Conservation (phyloP, 2,888 invertebrate species). For the Brachyopa scutellaris region DNA sequence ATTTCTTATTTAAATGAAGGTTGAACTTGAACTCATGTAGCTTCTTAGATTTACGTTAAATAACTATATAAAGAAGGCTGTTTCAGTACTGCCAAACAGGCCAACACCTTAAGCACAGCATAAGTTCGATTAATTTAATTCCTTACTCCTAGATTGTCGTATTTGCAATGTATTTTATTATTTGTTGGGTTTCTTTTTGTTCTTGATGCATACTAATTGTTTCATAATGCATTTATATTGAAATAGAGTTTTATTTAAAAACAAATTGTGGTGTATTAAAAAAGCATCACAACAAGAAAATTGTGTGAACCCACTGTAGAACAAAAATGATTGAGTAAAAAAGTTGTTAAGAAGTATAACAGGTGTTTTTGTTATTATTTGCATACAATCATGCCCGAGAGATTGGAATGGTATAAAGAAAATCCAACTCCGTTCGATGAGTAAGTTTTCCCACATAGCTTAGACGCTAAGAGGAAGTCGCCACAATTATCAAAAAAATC, state of each 20-base stretch:
- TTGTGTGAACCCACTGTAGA: conserved; percentile 42
- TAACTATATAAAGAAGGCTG: neutral
- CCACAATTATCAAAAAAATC: no score
- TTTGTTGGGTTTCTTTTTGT: conserved; percentile 29
- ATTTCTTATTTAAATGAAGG: conserved; percentile 31
- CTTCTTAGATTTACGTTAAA: conserved; percentile 1
- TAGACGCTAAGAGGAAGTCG: no score
- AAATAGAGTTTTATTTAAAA: conserved; percentile 39
- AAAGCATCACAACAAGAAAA: conserved; percentile 6
- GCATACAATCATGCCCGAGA: no score
- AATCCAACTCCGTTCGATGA: no score
- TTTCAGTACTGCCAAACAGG: neutral
- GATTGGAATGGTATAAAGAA: no score
- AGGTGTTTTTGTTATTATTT: no score
- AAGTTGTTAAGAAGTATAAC: conserved; percentile 10
- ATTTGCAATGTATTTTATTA: conserved; percentile 12
- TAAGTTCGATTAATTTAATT: conserved; percentile 16
- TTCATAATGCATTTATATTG: conserved; percentile 56
- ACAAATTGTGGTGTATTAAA: conserved; percentile 22
- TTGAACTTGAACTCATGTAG: conserved; percentile 8
- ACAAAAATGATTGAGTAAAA: conserved; percentile 44
- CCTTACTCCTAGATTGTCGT: conserved; percentile 23
- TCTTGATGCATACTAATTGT: no score
- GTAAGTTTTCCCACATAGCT: no score
- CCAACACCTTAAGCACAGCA: neutral